Conservation (phyloP, 2,888 invertebrate genomes). For the Drosophila picticornis region DNA sequence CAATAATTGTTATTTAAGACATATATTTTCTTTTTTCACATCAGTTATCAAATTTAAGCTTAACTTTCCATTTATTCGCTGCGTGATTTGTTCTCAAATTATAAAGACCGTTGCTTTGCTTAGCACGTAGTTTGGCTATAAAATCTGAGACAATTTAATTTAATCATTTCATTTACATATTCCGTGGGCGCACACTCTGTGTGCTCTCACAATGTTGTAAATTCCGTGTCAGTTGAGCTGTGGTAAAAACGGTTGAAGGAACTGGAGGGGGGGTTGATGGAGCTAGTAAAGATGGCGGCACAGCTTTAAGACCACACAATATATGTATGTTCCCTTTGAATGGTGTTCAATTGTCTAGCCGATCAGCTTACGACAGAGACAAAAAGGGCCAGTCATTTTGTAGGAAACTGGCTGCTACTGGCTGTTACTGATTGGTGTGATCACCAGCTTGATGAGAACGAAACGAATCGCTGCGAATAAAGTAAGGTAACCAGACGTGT, state of each 20-base stretch:
- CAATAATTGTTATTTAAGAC: neutral
- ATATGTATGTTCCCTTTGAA: slow-evolving; percentile 1
- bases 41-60: neutral
- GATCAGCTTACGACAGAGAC: neutral
- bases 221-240: slow-evolving; percentile 3
- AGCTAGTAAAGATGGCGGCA: neutral
- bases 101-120: slow-evolving; percentile 19
- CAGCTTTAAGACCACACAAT: slow-evolving; percentile 2
- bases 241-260: neutral
- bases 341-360: neutral
- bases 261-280: neutral
- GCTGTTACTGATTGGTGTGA: neutral
- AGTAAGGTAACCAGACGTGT: neutral
- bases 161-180: slow-evolving; percentile 39
- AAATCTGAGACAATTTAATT: slow-evolving; percentile 37
- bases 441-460: too few species aligned
- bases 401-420: neutral
- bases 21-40: neutral
- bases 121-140: slow-evolving; percentile 42
- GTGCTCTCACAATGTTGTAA: neutral
- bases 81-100: slow-evolving; percentile 9
- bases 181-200: slow-evolving; percentile 3
- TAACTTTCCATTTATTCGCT: slow-evolving; percentile 3
- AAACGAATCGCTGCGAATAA: too few species aligned
- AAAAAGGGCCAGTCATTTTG: neutral